Conservation (phyloP, 2,113 vertebrate genomes). For the Brachyhypopomus occidentalis region DNA sequence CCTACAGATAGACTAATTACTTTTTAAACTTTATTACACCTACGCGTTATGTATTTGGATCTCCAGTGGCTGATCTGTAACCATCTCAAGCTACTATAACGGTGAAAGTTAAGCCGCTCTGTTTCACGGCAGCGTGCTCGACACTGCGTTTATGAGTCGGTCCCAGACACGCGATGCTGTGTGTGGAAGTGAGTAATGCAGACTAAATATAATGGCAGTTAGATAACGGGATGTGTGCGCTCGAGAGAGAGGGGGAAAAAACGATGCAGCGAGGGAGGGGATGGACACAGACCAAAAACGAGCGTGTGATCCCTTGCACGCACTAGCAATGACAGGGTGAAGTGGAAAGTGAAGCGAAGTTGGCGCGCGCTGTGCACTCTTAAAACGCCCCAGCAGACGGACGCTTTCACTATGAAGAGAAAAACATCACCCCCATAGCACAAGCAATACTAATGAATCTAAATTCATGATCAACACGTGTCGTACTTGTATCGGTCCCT, state of each 20-base stretch:
- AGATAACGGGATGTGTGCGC: conserved; percentile 53
- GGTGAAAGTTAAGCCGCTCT: too few relatives aligned
- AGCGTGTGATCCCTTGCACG: conserved; percentile 24
- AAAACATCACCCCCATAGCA: neutral
- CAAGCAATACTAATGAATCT: too few relatives aligned
- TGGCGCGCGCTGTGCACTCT: too few relatives aligned
- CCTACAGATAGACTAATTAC: too few relatives aligned
- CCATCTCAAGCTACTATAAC: too few relatives aligned
- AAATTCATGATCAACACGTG: too few relatives aligned
- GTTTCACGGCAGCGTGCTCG: too few relatives aligned
- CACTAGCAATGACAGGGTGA: conserved; percentile 37
- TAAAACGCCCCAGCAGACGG: neutral
- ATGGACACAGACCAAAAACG: neutral
- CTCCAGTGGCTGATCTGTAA: too few relatives aligned
- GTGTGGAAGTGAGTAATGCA: conserved; percentile 69
- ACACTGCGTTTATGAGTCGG: conserved; percentile 61
- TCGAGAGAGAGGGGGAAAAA: conserved; percentile 50
- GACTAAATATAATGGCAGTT: conserved; percentile 64
- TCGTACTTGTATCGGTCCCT: too few relatives aligned
- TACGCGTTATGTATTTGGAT: too few relatives aligned
- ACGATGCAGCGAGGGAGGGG: conserved; percentile 31
- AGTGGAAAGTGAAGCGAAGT: conserved; percentile 19
- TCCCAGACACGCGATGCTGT: conserved; percentile 74
- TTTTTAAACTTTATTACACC: too few relatives aligned
- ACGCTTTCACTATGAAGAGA: neutral